These are phyloP conservation scores for Selene dorsalis DNA, from an alignment of 2,797 vertebrate genomes.

Conservation along the genomic window DNA sequence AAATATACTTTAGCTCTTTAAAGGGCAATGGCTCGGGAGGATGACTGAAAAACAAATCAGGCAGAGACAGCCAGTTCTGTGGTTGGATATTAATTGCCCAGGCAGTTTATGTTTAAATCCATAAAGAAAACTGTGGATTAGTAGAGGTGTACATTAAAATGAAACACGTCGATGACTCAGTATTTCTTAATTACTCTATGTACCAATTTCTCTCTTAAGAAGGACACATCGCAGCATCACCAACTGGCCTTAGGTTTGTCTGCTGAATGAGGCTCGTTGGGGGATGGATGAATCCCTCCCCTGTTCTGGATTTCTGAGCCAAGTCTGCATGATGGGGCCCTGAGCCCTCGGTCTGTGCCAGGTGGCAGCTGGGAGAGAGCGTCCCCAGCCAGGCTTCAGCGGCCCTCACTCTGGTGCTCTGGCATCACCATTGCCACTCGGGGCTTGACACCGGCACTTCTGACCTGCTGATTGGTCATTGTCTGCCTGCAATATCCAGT, in stretches of 20 bases:
- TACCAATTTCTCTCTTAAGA: conserved; percentile 59
- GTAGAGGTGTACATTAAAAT: conserved; percentile 51
- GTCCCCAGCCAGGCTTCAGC: conserved; percentile 74
- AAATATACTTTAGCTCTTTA: conserved; percentile 51
- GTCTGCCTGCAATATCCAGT: conserved; percentile 23
- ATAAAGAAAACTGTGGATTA: conserved; percentile 50
- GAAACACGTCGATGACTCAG: conserved; percentile 48
- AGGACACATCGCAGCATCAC: conserved; percentile 64
- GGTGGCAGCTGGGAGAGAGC: conserved; percentile 86
- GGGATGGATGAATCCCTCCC: conserved; percentile 83
- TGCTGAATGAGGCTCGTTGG: conserved; percentile 82
- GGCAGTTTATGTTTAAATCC: conserved; percentile 55
- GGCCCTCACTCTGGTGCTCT: conserved; percentile 69
- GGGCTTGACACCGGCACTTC: conserved; percentile 64
- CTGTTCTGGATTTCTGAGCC: conserved; percentile 82
- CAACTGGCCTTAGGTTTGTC: conserved; percentile 76
- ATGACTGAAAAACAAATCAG: conserved; percentile 56
- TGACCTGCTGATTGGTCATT: conserved; percentile 68
- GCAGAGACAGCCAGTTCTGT: conserved; percentile 27
- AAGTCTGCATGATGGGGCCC: conserved; percentile 78
- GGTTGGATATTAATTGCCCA: conserved; percentile 18
- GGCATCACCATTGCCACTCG: conserved; percentile 62
- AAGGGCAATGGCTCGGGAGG: conserved; percentile 59
- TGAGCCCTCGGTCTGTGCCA: conserved; percentile 81
- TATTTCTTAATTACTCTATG: conserved; percentile 54